These are phyloP conservation scores for Enteromius radiatus DNA, from an alignment of 2,797 vertebrate species.

Conservation along the genomic window DNA sequence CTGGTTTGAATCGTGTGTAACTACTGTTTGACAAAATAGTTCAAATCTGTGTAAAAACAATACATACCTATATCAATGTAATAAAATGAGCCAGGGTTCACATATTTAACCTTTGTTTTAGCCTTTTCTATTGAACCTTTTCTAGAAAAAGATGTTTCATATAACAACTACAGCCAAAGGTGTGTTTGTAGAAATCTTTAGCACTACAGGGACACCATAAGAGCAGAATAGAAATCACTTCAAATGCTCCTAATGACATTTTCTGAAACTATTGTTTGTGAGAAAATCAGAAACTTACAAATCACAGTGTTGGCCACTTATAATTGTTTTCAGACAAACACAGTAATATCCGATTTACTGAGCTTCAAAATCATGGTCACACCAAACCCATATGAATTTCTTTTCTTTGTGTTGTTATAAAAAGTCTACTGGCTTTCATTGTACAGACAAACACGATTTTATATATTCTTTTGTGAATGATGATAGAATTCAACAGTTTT, in stretches of 20 bases:
- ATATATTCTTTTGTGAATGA: not conserved
- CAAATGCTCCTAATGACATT: not conserved
- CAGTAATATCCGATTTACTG: too few relatives aligned
- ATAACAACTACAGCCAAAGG: not conserved
- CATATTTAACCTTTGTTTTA: too few relatives aligned
- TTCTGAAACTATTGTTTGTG: constrained; percentile 1
- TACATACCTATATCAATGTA: too few relatives aligned
- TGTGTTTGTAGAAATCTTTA: not conserved
- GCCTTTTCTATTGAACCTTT: too few relatives aligned
- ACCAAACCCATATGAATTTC: not conserved
- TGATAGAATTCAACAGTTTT: not conserved
- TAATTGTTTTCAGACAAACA: not conserved
- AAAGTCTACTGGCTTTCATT: not conserved
- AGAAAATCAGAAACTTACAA: not conserved
- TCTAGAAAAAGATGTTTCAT: not conserved
- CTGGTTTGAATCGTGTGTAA: too few relatives aligned
- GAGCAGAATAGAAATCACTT: not conserved
- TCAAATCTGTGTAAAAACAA: too few relatives aligned
- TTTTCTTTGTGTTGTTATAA: not conserved
- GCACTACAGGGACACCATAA: not conserved
- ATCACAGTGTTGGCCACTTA: not conserved
- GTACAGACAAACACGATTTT: not conserved
- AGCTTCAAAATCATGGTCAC: not conserved
- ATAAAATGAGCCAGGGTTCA: too few relatives aligned
- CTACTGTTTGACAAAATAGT: too few relatives aligned